These are phyloP conservation scores for Nomada ferruginata DNA, from an alignment of 2,888 invertebrate species.

Conservation along the genomic window DNA sequence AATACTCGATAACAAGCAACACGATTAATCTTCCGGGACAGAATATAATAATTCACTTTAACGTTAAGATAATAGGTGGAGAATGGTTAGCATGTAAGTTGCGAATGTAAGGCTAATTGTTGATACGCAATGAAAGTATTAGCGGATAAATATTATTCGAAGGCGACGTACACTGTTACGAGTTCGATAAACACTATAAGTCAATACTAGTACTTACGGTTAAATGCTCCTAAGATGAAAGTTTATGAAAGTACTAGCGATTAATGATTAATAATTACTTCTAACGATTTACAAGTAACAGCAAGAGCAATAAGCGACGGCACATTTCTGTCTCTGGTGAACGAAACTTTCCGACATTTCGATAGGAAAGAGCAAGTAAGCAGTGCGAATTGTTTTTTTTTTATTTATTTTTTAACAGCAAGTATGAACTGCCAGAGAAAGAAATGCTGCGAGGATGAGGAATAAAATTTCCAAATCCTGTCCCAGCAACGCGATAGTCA, in stretches of 20 bases:
- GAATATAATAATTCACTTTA: conserved; percentile 6
- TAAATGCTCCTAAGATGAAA: conserved; percentile 53
- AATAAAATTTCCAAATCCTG: conserved; percentile 73
- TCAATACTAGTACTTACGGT: conserved; percentile 45
- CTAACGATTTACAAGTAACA: conserved; percentile 55
- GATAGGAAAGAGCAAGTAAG: background rate
- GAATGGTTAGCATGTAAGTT: no score
- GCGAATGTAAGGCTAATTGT: conserved; percentile 19
- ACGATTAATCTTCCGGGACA: conserved; percentile 21
- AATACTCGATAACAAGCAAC: background rate
- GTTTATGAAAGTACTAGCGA: conserved; percentile 68
- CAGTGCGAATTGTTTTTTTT: background rate
- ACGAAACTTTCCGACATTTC: conserved; percentile 8
- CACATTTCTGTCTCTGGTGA: conserved; percentile 58
- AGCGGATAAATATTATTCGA: conserved; percentile 29
- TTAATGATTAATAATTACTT: conserved; percentile 54
- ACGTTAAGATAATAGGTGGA: background rate
- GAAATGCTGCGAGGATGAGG: conserved; percentile 53
- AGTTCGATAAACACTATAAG: conserved; percentile 52
- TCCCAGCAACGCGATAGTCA: conserved; percentile 82
- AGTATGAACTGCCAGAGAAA: conserved; percentile 44
- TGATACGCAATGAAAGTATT: conserved; percentile 55
- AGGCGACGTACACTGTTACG: conserved; percentile 25
- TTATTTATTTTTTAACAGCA: background rate
- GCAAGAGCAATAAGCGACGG: conserved; percentile 71